Conservation (phyloP, 2,113 vertebrate genomes). For the Tragelaphus strepsiceros region DNA sequence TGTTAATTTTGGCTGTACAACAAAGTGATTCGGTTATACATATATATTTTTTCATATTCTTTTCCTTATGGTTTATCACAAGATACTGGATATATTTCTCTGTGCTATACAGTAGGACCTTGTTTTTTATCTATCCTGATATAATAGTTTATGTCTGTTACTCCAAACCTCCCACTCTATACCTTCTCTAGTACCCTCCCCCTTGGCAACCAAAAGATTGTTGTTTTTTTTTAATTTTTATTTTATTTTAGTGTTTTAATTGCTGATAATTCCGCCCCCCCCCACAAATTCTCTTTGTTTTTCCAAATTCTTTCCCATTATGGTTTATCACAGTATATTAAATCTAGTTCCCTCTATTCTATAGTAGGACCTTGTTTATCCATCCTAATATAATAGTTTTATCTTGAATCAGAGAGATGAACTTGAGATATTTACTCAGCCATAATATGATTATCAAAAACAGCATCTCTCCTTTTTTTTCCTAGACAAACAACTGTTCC, state of each 20-base stretch:
- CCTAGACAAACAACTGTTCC: slow-evolving; percentile 41
- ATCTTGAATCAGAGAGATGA: slow-evolving; percentile 51
- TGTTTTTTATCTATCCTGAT: not conserved
- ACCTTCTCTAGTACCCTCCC: not conserved
- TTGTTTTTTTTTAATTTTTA: not conserved
- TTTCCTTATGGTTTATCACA: not conserved
- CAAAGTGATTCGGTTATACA: not conserved
- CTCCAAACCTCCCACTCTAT: not conserved
- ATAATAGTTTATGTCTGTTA: not conserved
- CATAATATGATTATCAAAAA: slow-evolving; percentile 31
- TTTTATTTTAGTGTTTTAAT: not conserved
- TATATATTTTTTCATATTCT: not conserved
- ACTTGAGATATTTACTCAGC: slow-evolving; percentile 38
- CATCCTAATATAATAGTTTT: not conserved
- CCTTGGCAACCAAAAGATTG: not conserved
- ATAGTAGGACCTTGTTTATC: not conserved
- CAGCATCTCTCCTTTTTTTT: not conserved
- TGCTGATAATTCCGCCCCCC: fast-evolving
- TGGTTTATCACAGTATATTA: not conserved
- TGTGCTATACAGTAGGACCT: not conserved
- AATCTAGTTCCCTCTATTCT: not conserved
- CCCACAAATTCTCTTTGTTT: not conserved
- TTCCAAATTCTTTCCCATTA: not conserved
- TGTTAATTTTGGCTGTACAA: not conserved
- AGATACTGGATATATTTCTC: not conserved